Evolutionary conservation across 2,888 invertebrate genomes (phyloP).

Genomic region (Eumerus sabulonum): DNA sequence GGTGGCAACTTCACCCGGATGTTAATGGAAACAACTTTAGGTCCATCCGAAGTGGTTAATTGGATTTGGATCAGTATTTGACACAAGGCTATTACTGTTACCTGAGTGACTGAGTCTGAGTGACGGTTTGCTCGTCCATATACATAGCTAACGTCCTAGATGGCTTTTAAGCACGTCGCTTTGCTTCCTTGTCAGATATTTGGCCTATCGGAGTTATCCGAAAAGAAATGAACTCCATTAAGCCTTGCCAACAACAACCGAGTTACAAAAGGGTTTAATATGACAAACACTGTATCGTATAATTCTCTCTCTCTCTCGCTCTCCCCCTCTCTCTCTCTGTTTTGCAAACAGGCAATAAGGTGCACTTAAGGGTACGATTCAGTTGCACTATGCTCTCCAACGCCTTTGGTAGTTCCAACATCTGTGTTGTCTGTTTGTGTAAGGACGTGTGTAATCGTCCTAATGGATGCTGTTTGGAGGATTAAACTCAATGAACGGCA

Average conservation of each 20-base stretch:
- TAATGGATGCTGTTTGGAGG: constrained; percentile 57
- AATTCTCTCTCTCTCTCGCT: no score
- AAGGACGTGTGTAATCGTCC: constrained; percentile 23
- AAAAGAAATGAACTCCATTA: constrained; percentile 65
- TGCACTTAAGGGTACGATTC: constrained; percentile 47
- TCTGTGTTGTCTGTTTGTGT: background rate
- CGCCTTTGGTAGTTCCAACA: background rate
- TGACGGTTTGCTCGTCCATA: no score
- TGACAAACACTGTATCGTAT: no score
- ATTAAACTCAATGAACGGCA: constrained; percentile 30
- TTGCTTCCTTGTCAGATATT: constrained; percentile 28
- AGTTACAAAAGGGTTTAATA: background rate
- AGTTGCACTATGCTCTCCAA: constrained; percentile 16
- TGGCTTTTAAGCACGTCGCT: constrained; percentile 13
- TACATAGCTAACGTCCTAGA: no score
- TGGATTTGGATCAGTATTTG: constrained; percentile 61
- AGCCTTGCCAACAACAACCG: constrained; percentile 14
- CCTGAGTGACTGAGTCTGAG: constrained; percentile 4
- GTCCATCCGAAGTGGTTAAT: constrained; percentile 54
- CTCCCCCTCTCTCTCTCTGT: constrained; percentile 5
- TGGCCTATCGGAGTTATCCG: constrained; percentile 35
- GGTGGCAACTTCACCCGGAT: constrained; percentile 39
- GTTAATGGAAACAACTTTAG: constrained; percentile 61
- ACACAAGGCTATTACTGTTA: constrained; percentile 50
- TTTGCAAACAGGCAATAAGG: constrained; percentile 39